Evolutionary conservation across 92 coral and sea anemone genomes (phyloP).

Genomic region (Paramuricea clavata): DNA sequence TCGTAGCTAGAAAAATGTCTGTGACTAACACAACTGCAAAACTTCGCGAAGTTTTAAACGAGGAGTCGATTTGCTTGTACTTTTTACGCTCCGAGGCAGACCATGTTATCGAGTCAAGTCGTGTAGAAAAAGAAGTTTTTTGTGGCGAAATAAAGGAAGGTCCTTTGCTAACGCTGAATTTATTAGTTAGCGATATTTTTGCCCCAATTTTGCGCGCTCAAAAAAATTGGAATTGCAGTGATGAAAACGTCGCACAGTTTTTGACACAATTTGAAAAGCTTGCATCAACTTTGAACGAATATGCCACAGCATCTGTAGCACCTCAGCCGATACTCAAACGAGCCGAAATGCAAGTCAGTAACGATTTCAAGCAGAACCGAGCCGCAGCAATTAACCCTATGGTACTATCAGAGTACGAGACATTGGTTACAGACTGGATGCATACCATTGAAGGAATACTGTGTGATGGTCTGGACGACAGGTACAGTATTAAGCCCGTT

Average conservation of each 20-base stretch:
- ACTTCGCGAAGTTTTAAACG: slow-evolving; percentile 96
- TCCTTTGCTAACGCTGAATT: slow-evolving; percentile 89
- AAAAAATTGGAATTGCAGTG: slow-evolving; percentile 84
- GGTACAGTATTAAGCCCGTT: slow-evolving; percentile 56
- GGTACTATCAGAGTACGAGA: slow-evolving; percentile 90
- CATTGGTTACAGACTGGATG: slow-evolving; percentile 90
- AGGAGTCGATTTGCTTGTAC: slow-evolving; percentile 95
- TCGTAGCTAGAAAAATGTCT: slow-evolving; percentile 81
- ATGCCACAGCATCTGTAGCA: slow-evolving; percentile 89
- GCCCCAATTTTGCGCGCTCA: slow-evolving; percentile 93
- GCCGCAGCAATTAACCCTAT: slow-evolving; percentile 98
- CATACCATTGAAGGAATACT: slow-evolving; percentile 87
- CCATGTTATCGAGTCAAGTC: slow-evolving; percentile 95
- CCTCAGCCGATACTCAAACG: slow-evolving; percentile 94
- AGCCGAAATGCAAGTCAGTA: slow-evolving; percentile 92
- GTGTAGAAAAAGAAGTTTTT: slow-evolving; percentile 97
- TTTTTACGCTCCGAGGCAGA: slow-evolving; percentile 95
- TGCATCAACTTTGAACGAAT: slow-evolving; percentile 87
- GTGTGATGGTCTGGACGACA: slow-evolving; percentile 90
- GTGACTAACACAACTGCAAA: slow-evolving; percentile 95
- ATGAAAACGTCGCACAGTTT: slow-evolving; percentile 86
- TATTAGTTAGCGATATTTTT: slow-evolving; percentile 87
- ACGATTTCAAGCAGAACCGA: slow-evolving; percentile 96
- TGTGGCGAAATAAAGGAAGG: slow-evolving; percentile 99
- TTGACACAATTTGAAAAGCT: slow-evolving; percentile 90